A percentile compares a stretch with the other conserved stretches of the same genome.
phyloP scores from a whole-genome alignment of 2,797 vertebrate species.

The Acipenser oxyrinchus region DNA sequence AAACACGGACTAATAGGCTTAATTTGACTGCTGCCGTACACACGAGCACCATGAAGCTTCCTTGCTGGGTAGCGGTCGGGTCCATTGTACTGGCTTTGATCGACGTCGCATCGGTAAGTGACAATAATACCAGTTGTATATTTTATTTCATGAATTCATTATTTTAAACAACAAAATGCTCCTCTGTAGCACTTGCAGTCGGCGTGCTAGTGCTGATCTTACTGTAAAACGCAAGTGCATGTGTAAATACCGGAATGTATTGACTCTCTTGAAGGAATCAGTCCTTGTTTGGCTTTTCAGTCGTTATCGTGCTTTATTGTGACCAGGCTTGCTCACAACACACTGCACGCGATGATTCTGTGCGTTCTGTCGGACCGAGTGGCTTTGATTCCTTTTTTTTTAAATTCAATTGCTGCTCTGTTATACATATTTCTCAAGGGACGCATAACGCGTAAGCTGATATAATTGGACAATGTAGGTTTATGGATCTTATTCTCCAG shows the following conservation, averaged over 20 bases:
- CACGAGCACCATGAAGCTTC: constrained; percentile 59
- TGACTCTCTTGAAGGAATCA: constrained; percentile 1
- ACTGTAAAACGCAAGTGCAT: neutral
- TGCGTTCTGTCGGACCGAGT: too few species aligned
- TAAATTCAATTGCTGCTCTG: too few species aligned
- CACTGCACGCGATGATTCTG: too few species aligned
- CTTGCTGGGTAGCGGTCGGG: constrained; percentile 51
- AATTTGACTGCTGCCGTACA: constrained; percentile 34
- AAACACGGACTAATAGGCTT: neutral
- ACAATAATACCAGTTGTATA: constrained; percentile 10
- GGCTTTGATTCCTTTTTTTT: too few species aligned
- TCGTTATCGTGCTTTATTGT: too few species aligned
- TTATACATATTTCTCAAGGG: too few species aligned
- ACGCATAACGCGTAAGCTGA: too few species aligned
- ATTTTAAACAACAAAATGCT: constrained; percentile 23
- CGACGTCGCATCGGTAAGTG: constrained; percentile 57
- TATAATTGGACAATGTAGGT: too few species aligned
- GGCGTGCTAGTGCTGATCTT: neutral
- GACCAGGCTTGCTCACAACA: too few species aligned
- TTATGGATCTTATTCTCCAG: too few species aligned
- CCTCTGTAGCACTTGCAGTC: neutral
- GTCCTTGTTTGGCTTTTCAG: neutral
- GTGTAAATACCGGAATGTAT: constrained; percentile 3
- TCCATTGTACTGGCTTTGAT: constrained; percentile 42
- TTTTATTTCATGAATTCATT: constrained; percentile 43